Conservation (phyloP, 2,888 invertebrate genomes). For the Eristalis intricaria region DNA sequence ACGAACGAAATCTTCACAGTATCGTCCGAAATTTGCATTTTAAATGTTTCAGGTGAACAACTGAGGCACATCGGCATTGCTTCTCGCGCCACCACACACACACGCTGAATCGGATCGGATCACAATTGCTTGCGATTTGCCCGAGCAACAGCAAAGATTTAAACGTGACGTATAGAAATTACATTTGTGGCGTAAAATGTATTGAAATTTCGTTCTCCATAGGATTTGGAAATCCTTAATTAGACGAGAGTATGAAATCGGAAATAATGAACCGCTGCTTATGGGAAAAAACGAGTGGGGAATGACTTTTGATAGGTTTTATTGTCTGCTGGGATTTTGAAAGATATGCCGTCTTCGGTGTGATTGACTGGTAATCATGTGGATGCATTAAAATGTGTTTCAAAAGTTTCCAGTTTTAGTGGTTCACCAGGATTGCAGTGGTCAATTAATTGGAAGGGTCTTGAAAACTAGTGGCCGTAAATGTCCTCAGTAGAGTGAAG, state of each 20-base stretch:
- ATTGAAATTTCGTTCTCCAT: neutral
- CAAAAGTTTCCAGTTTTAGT: neutral
- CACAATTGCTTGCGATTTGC: neutral
- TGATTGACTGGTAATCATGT: neutral
- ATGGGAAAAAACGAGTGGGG: neutral
- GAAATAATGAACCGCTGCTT: neutral
- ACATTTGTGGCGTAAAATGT: slow-evolving; percentile 6
- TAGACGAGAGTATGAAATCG: slow-evolving; percentile 4
- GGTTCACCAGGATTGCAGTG: neutral
- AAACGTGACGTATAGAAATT: slow-evolving; percentile 63
- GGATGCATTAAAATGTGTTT: neutral
- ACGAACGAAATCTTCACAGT: slow-evolving; percentile 27
- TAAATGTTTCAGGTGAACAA: slow-evolving; percentile 34
- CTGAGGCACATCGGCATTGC: neutral
- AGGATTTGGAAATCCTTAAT: slow-evolving; percentile 33
- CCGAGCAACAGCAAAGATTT: slow-evolving; percentile 20
- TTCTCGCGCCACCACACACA: neutral
- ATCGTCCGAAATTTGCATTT: slow-evolving; percentile 58
- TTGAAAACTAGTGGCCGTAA: no score
- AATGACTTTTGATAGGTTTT: neutral
- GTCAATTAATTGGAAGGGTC: neutral
- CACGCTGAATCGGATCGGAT: neutral
- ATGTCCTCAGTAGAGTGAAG: no score
- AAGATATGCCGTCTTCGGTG: neutral
- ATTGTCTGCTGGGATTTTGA: neutral